phyloP scores from a whole-genome alignment of 2,888 invertebrate species.

The Hermaeophaga mercurialis region DNA sequence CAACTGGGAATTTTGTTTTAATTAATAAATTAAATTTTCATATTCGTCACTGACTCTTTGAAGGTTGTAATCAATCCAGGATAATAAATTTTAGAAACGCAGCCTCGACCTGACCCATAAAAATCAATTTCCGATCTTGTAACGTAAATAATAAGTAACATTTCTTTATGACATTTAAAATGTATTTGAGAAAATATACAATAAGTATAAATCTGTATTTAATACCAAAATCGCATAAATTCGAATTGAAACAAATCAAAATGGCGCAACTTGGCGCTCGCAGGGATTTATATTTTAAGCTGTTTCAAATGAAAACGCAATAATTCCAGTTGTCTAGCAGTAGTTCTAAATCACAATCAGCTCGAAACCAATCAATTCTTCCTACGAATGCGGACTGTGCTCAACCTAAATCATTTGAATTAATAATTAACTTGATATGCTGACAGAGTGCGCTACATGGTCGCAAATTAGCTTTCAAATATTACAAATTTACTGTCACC shows the following conservation, averaged over 20 bases:
- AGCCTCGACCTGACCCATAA: too few relatives aligned
- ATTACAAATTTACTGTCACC: conserved; percentile 23
- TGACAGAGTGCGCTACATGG: conserved; percentile 35
- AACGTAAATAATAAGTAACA: too few relatives aligned
- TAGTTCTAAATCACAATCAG: conserved; percentile 42
- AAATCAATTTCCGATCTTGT: too few relatives aligned
- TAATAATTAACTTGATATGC: conserved; percentile 37
- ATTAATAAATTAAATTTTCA: too few relatives aligned
- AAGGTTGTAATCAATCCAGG: too few relatives aligned
- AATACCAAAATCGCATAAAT: not conserved
- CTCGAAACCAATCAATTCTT: conserved; percentile 35
- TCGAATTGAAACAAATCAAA: conserved; percentile 2
- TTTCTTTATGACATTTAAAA: too few relatives aligned
- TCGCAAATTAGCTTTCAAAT: conserved; percentile 34
- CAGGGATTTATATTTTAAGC: conserved; percentile 13
- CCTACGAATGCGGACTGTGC: conserved; percentile 29
- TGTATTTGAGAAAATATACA: too few relatives aligned
- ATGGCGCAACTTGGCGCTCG: conserved; percentile 3
- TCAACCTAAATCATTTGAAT: conserved; percentile 36
- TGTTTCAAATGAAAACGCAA: conserved; percentile 29
- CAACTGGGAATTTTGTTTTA: too few relatives aligned
- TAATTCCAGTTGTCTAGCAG: conserved; percentile 33
- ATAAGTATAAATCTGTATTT: not conserved
- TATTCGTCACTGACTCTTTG: too few relatives aligned
- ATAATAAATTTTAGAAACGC: too few relatives aligned